phyloP scores from a whole-genome alignment of 2,797 vertebrate genomes.

The Chrysolophus pictus region DNA sequence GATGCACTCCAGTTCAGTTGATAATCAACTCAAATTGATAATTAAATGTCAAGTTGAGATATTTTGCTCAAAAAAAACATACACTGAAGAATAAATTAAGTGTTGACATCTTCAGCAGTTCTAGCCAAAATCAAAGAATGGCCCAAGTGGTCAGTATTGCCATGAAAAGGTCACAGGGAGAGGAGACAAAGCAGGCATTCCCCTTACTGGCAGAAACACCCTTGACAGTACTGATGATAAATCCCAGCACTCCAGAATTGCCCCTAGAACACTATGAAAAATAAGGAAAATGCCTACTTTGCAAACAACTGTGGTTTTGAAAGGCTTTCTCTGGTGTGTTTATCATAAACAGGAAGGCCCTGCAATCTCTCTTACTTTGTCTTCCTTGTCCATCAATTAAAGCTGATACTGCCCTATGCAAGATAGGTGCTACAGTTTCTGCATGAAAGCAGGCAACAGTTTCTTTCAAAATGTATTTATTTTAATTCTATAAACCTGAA shows the following conservation, averaged over 20 bases:
- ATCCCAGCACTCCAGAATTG: neutral
- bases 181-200: neutral
- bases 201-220: neutral
- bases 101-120: neutral
- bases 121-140: slow-evolving; percentile 13
- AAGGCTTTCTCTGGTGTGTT: neutral
- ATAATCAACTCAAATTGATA: neutral
- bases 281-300: neutral
- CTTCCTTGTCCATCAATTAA: neutral
- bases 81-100: neutral
- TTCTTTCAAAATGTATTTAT: neutral
- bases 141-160: neutral
- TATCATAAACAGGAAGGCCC: neutral
- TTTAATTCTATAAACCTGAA: neutral
- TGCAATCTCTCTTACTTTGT: neutral
- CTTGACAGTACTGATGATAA: neutral
- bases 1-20: neutral
- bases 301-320: neutral
- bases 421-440: neutral
- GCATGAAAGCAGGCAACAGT: neutral
- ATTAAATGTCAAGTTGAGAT: neutral
- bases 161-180: neutral
- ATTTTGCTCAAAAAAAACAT: neutral
- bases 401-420: neutral
- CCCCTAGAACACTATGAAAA: neutral